Evolutionary conservation across 2,113 vertebrate species (phyloP).

Genomic region (Callaeas wilsoni): DNA sequence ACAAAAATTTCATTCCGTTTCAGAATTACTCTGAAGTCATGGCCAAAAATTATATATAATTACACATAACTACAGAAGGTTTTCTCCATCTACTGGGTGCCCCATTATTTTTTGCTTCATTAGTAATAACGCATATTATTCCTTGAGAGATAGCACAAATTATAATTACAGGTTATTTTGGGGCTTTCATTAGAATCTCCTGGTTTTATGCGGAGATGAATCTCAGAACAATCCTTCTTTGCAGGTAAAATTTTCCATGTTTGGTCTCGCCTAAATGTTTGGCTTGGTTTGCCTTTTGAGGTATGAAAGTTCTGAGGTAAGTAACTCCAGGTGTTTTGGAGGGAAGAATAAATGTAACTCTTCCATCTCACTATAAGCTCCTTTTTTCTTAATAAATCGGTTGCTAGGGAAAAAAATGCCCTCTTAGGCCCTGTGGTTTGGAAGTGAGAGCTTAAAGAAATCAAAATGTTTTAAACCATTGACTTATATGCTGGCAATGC

Average conservation of each 20-base stretch:
- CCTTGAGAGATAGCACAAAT: neutral
- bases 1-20: conserved; percentile 13
- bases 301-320: neutral
- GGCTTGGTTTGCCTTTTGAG: conserved; percentile 4
- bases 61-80: conserved; percentile 7
- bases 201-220: neutral
- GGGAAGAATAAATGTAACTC: neutral
- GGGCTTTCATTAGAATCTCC: neutral
- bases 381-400: neutral
- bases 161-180: conserved; percentile 32
- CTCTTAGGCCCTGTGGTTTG: neutral
- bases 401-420: neutral
- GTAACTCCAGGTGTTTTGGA: conserved; percentile 22
- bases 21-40: conserved; percentile 24
- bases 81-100: neutral
- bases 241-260: conserved; percentile 1
- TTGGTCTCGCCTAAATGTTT: neutral
- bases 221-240: conserved; percentile 7
- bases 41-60: conserved; percentile 31
- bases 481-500: neutral
- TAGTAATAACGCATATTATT: neutral
- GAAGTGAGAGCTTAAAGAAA: neutral
- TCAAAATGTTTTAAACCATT: neutral
- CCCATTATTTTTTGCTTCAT: neutral
- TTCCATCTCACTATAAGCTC: neutral